Evolutionary conservation across 2,888 invertebrate genomes (phyloP), one percentile per base, ranked within the genome.

Genomic region (Euphydryas editha): DNA sequence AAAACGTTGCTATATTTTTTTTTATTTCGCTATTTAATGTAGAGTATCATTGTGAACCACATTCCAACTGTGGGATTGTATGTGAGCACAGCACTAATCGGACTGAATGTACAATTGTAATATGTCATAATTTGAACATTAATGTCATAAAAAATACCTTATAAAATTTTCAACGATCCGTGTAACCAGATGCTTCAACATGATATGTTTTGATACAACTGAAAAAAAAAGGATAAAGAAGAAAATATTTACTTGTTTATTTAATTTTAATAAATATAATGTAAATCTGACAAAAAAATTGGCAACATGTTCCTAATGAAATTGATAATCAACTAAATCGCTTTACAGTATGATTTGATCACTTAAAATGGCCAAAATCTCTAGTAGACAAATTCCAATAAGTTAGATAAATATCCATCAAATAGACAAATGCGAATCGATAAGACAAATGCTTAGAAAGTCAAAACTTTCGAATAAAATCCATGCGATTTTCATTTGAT

Each of bases 41-140:
- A 65, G n/a, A n/a, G 44, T 51, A 55, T 58, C 20, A 59, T 65
- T 59, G 36, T 20, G 13, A 17, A 59, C 65, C 58, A 62, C 69
- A 70, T 70, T 70, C 69, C 69, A 56, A 36, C 55, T 10, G 59
- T 67, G 64, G 64, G 44, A 36, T 59, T 61, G 13, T 59, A n/a
- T 64, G 59, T 21, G 30, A 58, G 57, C 18, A 51, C 49, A 24
- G 24, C 24, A 7, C 15, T 24, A 4, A 3, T 49, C 13, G 1
- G 36, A 54, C 8, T 54, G 17, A 54, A 54, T 49, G 30, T 30
- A 30, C 30, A 10, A 0, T 46, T 4, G 18, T 46, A 46, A 46
- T 47, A 47, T 18, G 47, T 36, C 54, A 18, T 7, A 21, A 17
- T 5, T 30, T 36, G 54, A 17, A 54, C n/a, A n/a, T 17, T n/a